phyloP scores from a whole-genome alignment of 1,140 invertebrate species.

The Zaprionus capensis region DNA sequence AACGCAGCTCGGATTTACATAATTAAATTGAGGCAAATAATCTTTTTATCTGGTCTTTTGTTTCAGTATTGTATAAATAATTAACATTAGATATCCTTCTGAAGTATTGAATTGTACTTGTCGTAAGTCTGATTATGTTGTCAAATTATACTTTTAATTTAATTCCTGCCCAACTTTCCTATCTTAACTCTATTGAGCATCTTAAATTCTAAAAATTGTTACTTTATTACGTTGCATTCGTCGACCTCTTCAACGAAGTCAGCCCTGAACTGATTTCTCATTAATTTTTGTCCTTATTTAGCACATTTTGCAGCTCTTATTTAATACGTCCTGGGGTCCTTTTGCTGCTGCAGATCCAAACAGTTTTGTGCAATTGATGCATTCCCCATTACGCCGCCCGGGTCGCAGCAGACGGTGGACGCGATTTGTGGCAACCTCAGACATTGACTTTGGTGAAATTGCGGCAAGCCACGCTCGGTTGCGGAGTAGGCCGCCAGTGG shows the following conservation, averaged over 20 bases:
- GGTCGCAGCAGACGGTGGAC: slow-evolving; percentile 22
- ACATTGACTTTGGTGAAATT: slow-evolving; percentile 77
- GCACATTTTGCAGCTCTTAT: slow-evolving; percentile 14
- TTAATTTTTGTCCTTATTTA: slow-evolving; percentile 15
- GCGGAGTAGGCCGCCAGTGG: slow-evolving; percentile 3
- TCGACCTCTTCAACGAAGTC: not conserved
- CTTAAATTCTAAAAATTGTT: not conserved
- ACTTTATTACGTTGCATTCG: too few species aligned
- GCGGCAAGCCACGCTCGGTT: slow-evolving; percentile 49
- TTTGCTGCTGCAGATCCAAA: slow-evolving; percentile 24
- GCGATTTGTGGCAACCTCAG: slow-evolving; percentile 56
- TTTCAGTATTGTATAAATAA: too few species aligned
- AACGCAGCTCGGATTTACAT: too few species aligned
- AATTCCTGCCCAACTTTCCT: too few species aligned
- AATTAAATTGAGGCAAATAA: too few species aligned
- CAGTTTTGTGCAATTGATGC: slow-evolving; percentile 54
- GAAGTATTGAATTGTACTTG: too few species aligned
- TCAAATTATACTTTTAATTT: too few species aligned
- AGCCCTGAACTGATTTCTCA: slow-evolving; percentile 7
- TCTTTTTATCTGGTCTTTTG: too few species aligned
- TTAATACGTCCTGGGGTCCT: slow-evolving; percentile 3
- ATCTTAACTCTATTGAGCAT: not conserved
- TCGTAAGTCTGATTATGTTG: too few species aligned
- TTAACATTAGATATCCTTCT: too few species aligned
- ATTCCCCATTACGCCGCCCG: slow-evolving; percentile 56